Conservation (phyloP, 2,797 vertebrate species). For the Tragelaphus oryx region DNA sequence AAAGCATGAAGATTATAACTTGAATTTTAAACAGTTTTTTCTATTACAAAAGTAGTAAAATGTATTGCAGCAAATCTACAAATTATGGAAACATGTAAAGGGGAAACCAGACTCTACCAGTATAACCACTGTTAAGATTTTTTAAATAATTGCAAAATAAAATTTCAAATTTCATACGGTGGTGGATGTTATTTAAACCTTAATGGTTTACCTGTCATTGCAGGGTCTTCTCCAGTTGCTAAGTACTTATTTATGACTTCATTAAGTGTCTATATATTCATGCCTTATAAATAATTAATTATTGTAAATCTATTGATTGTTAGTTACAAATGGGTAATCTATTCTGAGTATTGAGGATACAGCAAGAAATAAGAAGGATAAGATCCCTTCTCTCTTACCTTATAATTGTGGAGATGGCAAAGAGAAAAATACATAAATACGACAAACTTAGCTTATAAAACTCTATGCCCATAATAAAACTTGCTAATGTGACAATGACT, state of each 20-base stretch:
- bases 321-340: not conserved
- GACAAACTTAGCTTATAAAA: not conserved
- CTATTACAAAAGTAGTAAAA: constrained; percentile 16
- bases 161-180: not conserved
- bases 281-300: not conserved
- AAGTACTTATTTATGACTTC: not conserved
- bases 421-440: not conserved
- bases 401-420: not conserved
- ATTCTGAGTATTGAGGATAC: not conserved
- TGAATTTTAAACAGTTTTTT: constrained; percentile 24
- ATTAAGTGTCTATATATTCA: not conserved
- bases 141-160: not conserved
- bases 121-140: not conserved
- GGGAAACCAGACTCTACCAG: not conserved
- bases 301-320: not conserved
- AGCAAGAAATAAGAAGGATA: not conserved
- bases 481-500: not conserved
- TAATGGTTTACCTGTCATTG: not conserved
- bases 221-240: not conserved
- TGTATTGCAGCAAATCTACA: not conserved
- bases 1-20: not conserved
- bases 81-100: not conserved
- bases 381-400: not conserved
- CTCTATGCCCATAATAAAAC: not conserved
- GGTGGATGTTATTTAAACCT: not conserved